Evolutionary conservation across 1,140 invertebrate species (phyloP).

Genomic region (Hesperophylax magnus): DNA sequence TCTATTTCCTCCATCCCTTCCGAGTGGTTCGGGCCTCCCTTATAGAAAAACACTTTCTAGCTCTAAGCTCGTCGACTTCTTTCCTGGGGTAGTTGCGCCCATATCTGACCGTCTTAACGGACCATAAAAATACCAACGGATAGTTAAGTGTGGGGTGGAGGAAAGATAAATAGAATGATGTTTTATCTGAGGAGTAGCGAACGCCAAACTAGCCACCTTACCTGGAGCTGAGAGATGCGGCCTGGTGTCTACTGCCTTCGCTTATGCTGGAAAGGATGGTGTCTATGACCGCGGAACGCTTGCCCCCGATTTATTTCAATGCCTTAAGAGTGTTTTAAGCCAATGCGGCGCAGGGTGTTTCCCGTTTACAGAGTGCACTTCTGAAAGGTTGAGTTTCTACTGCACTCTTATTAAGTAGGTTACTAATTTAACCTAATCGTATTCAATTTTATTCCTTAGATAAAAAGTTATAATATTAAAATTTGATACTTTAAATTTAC

Average conservation of each 20-base stretch:
- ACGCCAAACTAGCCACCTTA: neutral
- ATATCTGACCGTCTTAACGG: constrained; percentile 53
- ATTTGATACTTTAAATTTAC: too few species aligned
- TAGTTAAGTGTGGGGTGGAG: constrained; percentile 46
- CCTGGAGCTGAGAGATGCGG: too few species aligned
- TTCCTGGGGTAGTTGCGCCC: neutral
- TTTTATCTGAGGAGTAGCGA: constrained; percentile 43
- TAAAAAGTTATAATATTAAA: too few species aligned
- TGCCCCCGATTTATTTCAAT: constrained; percentile 43
- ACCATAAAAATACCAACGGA: constrained; percentile 53
- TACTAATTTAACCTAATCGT: too few species aligned
- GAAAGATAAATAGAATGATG: constrained; percentile 52
- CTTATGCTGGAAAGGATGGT: neutral
- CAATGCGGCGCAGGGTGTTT: neutral
- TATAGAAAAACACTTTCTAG: constrained; percentile 46
- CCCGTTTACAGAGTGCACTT: too few species aligned
- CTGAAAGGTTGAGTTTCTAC: too few species aligned
- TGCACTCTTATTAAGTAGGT: too few species aligned
- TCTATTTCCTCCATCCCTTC: neutral
- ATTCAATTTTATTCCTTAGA: too few species aligned
- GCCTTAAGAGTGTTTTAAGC: neutral
- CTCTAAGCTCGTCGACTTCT: constrained; percentile 32
- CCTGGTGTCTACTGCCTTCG: too few species aligned
- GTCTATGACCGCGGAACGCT: constrained; percentile 30
- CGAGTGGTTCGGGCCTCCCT: neutral